Evolutionary conservation across 2,888 invertebrate genomes (phyloP).

Genomic region (Dexiosoma caninum): DNA sequence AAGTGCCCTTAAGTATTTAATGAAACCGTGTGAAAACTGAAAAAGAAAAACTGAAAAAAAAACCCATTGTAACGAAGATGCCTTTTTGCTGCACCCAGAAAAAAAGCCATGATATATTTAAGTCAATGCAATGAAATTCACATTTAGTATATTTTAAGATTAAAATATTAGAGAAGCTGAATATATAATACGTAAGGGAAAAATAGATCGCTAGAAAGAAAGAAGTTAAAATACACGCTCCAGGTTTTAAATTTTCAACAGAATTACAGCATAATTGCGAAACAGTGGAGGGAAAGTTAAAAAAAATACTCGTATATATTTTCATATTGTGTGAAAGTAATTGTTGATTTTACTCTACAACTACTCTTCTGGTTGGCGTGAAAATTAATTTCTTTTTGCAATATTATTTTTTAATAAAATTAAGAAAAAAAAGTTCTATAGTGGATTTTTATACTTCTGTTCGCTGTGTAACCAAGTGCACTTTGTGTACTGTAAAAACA

Average conservation of each 20-base stretch:
- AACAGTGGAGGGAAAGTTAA: background rate
- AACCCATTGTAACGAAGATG: conserved; percentile 12
- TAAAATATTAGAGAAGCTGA: conserved; percentile 42
- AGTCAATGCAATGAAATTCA: conserved; percentile 54
- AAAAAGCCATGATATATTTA: conserved; percentile 27
- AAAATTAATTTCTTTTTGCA: conserved; percentile 35
- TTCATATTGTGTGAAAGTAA: conserved; percentile 15
- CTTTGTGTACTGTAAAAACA: background rate
- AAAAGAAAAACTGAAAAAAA: too few species aligned
- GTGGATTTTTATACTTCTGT: background rate
- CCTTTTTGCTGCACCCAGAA: background rate
- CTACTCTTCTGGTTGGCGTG: conserved; percentile 7
- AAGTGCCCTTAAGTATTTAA: conserved; percentile 29
- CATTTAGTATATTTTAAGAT: conserved; percentile 58
- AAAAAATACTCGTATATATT: background rate
- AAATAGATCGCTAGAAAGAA: background rate
- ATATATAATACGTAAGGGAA: background rate
- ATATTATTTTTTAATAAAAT: conserved; percentile 30
- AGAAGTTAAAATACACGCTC: background rate
- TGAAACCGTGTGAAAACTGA: conserved; percentile 34
- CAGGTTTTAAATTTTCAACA: background rate
- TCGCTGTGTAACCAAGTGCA: conserved; percentile 9
- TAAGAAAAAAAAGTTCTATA: background rate
- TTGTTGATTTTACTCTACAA: conserved; percentile 22
- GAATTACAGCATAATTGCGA: background rate